Evolutionary conservation across 2,797 vertebrate species (phyloP).

Genomic region (Bradypodion pumilum): DNA sequence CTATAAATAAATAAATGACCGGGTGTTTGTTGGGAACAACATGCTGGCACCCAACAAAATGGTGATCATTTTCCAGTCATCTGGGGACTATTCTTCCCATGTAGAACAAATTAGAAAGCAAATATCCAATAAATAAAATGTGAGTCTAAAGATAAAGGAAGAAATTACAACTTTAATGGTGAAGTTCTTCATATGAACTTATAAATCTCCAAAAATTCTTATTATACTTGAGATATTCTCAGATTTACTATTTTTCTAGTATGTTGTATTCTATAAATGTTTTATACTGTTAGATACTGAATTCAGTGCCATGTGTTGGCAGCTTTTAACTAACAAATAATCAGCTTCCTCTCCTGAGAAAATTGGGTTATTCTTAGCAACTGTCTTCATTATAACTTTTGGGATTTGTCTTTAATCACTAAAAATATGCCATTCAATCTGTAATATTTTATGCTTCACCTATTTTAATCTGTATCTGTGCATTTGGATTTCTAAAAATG

Average conservation of each 20-base stretch:
- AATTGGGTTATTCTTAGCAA: slow-evolving; percentile 2
- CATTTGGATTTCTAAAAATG: background rate
- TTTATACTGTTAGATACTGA: background rate
- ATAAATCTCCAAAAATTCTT: background rate
- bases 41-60: background rate
- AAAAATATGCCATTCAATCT: background rate
- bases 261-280: background rate
- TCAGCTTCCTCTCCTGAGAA: background rate
- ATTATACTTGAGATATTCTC: background rate
- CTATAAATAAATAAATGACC: background rate
- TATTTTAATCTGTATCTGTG: background rate
- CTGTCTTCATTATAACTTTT: background rate
- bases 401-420: background rate
- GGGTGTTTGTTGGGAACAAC: background rate
- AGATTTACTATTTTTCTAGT: background rate
- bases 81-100: fast-evolving
- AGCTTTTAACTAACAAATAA: background rate
- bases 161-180: fast-evolving
- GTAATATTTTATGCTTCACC: background rate
- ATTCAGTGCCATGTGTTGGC: background rate
- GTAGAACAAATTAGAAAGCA: background rate
- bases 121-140: background rate
- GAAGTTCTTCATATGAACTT: slow-evolving; percentile 18
- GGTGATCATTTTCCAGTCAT: background rate
- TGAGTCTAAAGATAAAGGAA: background rate